Evolutionary conservation across 1,140 invertebrate species (phyloP).

Genomic region (Cydia splendana): DNA sequence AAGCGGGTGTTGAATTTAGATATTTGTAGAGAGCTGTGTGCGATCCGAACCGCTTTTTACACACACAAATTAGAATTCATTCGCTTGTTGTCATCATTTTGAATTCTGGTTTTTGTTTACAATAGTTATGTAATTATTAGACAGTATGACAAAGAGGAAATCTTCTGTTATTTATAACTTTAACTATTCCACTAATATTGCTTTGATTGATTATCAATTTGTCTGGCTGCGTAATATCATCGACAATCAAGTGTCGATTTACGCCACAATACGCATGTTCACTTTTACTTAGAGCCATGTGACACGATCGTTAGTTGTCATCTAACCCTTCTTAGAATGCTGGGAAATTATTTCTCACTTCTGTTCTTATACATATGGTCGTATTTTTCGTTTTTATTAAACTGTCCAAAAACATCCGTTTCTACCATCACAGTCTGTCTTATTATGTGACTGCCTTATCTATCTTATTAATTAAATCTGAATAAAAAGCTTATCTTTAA

Average conservation of each 20-base stretch:
- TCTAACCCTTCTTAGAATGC: too few relatives aligned
- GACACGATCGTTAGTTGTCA: too few relatives aligned
- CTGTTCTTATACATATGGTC: too few relatives aligned
- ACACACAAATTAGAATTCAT: constrained; percentile 19
- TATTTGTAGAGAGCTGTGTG: constrained; percentile 45
- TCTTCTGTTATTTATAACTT: neutral
- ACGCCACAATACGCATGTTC: neutral
- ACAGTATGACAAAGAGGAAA: neutral
- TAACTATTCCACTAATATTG: neutral
- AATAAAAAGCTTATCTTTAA: too few relatives aligned
- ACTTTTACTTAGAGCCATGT: too few relatives aligned
- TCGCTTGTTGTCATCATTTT: neutral
- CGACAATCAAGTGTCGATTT: neutral
- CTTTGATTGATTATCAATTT: neutral
- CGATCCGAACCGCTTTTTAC: constrained; percentile 19
- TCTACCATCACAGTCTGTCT: too few relatives aligned
- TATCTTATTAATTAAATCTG: too few relatives aligned
- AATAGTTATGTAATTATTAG: too few relatives aligned
- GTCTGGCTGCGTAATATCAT: neutral
- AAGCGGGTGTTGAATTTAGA: constrained; percentile 39
- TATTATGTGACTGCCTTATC: too few relatives aligned
- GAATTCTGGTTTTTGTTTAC: neutral
- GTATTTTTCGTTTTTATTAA: too few relatives aligned
- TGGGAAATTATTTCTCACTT: too few relatives aligned
- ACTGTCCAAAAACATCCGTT: too few relatives aligned